Conservation (phyloP, 2,888 invertebrate genomes). For the Meteorus colon region DNA sequence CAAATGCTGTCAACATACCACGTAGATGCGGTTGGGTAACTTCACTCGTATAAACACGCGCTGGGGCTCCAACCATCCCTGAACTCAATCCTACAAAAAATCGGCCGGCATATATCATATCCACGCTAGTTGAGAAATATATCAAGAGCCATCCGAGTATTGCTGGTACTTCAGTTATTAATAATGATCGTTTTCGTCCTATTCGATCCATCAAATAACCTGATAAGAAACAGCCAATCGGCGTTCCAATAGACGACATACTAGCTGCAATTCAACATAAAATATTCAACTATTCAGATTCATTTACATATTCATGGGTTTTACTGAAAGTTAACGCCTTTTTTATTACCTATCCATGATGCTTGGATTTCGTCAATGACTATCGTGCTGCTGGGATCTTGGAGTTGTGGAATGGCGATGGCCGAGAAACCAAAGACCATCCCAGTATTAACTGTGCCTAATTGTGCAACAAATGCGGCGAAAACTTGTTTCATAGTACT, state of each 20-base stretch:
- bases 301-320: neutral
- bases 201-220: constrained; percentile 83
- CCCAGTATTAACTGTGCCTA: constrained; percentile 82
- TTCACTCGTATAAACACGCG: constrained; percentile 82
- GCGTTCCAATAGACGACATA: constrained; percentile 80
- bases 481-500: constrained; percentile 75
- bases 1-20: constrained; percentile 83
- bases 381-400: constrained; percentile 74
- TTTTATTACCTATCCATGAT: constrained; percentile 80
- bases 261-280: constrained; percentile 75
- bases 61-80: constrained; percentile 84
- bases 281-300: neutral
- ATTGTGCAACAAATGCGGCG: constrained; percentile 79
- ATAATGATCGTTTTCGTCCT: constrained; percentile 79
- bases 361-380: constrained; percentile 76
- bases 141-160: constrained; percentile 81
- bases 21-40: constrained; percentile 83
- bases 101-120: constrained; percentile 80
- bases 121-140: constrained; percentile 76
- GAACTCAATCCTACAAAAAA: constrained; percentile 81
- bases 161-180: constrained; percentile 81
- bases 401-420: constrained; percentile 79
- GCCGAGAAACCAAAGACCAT: constrained; percentile 83
- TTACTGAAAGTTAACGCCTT: constrained; percentile 49
- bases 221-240: constrained; percentile 81